Conservation (phyloP, 2,797 vertebrate species). For the Acrossocheilus fasciatus region DNA sequence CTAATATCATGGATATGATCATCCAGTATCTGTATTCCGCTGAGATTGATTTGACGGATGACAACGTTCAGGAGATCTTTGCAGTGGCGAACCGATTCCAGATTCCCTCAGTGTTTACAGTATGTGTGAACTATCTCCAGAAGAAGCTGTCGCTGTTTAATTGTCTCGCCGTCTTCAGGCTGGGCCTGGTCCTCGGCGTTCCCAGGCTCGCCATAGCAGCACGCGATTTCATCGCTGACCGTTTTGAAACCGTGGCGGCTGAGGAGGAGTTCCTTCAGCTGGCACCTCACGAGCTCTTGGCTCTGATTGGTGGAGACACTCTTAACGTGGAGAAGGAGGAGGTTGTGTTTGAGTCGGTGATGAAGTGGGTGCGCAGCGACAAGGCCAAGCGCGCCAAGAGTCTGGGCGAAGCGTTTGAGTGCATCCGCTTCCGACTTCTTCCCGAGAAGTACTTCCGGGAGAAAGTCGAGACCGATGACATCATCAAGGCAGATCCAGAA, state of each 20-base stretch:
- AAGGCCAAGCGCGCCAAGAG: slow-evolving; percentile 88
- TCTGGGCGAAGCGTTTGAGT: slow-evolving; percentile 92
- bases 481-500: slow-evolving; percentile 90
- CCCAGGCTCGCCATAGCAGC: slow-evolving; percentile 91
- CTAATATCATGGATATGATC: slow-evolving; percentile 89
- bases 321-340: slow-evolving; percentile 95
- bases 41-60: slow-evolving; percentile 93
- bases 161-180: slow-evolving; percentile 93
- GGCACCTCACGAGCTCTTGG: slow-evolving; percentile 91
- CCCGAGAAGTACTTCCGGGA: slow-evolving; percentile 95
- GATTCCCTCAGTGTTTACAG: slow-evolving; percentile 97
- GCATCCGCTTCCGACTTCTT: slow-evolving; percentile 94
- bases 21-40: slow-evolving; percentile 96
- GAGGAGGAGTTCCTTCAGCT: slow-evolving; percentile 96
- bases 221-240: slow-evolving; percentile 93
- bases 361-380: slow-evolving; percentile 92
- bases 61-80: slow-evolving; percentile 96
- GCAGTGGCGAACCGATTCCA: slow-evolving; percentile 96
- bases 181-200: slow-evolving; percentile 93
- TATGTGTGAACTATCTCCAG: slow-evolving; percentile 97
- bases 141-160: slow-evolving; percentile 90
- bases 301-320: slow-evolving; percentile 89
- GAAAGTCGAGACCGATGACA: slow-evolving; percentile 90
- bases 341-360: slow-evolving; percentile 91
- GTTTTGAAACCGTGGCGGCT: slow-evolving; percentile 87